Evolutionary conservation across 1,140 invertebrate genomes (phyloP), one percentile per base, ranked within the genome.

Genomic region (Ephestia elutella): DNA sequence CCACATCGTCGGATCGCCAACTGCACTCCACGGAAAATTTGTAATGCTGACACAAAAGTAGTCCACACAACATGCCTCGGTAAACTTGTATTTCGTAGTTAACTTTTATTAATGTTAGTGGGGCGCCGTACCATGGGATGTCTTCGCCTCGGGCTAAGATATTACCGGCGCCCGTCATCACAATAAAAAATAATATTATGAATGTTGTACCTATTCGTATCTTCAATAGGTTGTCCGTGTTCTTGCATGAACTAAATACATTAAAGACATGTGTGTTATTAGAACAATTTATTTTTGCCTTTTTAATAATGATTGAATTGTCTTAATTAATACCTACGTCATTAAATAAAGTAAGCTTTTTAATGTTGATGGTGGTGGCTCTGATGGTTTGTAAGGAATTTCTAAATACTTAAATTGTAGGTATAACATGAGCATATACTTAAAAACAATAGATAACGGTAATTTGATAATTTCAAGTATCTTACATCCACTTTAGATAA

Each of bases 1-100:
- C 75, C 74, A 78, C 72, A 78, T 78, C 62, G 65, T 54, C 25
- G 61, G 62, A 74, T 73, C 38, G 10, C 60, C 59, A 11, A 62
- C 57, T 44, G 32, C 49, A 25, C 13, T 44, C 32, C 51, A 30
- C 56, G 44, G 49, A 62, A 56, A 53, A 60, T 70, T 66, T 66
- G 25, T 57, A 63, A 70, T 59, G 56, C 35, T 44, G 38, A 44
- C 38, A 15, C n/a, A 67, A 60, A 66, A 60, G 25, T 66, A 28
- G 57, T 59, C 54, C 63, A 60, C 53, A 44, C 49, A 32, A 44
- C 38, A 44, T 44, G 15, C 38, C 38, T 44, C 38, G n/a, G 38
- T 44, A 17, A 17, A 44, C 38, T 17, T 15, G 38, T 44, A 44
- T 44, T 44, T 44, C 38, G 38, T 44, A 44, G 38, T 44, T 44